Conservation (phyloP, 2,888 invertebrate genomes). For the Plemyria rubiginata region DNA sequence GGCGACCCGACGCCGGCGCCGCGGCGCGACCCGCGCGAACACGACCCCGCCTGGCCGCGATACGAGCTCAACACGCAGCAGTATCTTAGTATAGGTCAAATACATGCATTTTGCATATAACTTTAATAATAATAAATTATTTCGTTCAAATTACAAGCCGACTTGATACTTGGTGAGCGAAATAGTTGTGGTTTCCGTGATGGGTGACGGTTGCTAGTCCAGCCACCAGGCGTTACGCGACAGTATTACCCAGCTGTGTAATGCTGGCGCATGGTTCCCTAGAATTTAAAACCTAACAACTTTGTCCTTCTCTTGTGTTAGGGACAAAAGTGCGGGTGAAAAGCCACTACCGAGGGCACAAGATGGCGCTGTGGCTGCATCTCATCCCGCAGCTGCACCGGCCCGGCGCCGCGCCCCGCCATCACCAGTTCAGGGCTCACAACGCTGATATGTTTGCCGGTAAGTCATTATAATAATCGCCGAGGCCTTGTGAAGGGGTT, state of each 20-base stretch:
- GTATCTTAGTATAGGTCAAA: conserved; percentile 90
- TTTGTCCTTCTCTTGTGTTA: neutral
- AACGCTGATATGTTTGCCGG: conserved; percentile 91
- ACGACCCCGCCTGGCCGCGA: conserved; percentile 89
- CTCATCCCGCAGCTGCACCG: conserved; percentile 93
- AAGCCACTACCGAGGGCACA: conserved; percentile 94
- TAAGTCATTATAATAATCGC: neutral
- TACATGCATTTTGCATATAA: too few relatives aligned
- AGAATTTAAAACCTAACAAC: too few relatives aligned
- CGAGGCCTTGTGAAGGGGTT: neutral
- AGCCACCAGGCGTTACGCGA: too few relatives aligned
- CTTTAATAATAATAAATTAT: too few relatives aligned
- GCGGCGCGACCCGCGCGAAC: conserved; percentile 82
- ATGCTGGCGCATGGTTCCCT: too few relatives aligned
- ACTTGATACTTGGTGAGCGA: too few relatives aligned
- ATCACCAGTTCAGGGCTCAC: conserved; percentile 89
- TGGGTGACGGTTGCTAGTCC: too few relatives aligned
- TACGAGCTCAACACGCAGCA: conserved; percentile 92
- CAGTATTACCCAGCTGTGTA: too few relatives aligned
- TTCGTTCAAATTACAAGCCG: too few relatives aligned
- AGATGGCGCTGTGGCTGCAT: conserved; percentile 95
- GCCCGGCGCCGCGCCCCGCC: conserved; percentile 87
- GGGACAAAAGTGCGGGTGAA: conserved; percentile 88
- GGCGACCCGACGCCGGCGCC: conserved; percentile 87
- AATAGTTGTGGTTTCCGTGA: too few relatives aligned